phyloP scores from a whole-genome alignment of 1,140 invertebrate species.

The Dendroctonus ponderosae region DNA sequence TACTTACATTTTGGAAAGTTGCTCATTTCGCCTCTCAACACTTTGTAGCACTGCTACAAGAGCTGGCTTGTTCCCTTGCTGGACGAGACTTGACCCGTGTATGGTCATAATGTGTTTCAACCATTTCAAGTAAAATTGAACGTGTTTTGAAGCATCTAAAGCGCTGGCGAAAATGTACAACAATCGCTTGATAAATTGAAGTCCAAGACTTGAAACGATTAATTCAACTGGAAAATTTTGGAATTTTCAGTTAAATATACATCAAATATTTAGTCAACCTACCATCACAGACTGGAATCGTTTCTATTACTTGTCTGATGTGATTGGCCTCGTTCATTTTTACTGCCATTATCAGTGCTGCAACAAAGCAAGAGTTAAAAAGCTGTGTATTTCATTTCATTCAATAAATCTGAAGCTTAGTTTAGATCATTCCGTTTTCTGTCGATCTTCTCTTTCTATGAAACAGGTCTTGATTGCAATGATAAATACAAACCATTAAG shows the following conservation, averaged over 20 bases:
- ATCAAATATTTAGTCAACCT: slow-evolving; percentile 51
- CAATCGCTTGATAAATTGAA: slow-evolving; percentile 74
- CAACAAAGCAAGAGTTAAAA: slow-evolving; percentile 35
- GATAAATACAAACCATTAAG: slow-evolving; percentile 53
- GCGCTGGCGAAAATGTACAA: slow-evolving; percentile 67
- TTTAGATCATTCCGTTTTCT: neutral
- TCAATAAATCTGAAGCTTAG: neutral
- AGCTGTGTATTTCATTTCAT: neutral
- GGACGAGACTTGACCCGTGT: slow-evolving; percentile 55
- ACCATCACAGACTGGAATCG: slow-evolving; percentile 73
- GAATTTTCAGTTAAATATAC: slow-evolving; percentile 11
- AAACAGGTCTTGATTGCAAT: slow-evolving; percentile 1
- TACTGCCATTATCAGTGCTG: slow-evolving; percentile 80
- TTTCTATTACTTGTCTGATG: slow-evolving; percentile 82
- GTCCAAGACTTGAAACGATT: slow-evolving; percentile 65
- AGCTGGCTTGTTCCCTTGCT: slow-evolving; percentile 57
- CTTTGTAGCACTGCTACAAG: slow-evolving; percentile 78
- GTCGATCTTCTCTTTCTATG: neutral
- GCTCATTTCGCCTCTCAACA: slow-evolving; percentile 74
- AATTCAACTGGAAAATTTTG: slow-evolving; percentile 66
- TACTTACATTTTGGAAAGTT: slow-evolving; percentile 83
- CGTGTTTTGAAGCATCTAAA: slow-evolving; percentile 73
- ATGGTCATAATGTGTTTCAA: slow-evolving; percentile 53
- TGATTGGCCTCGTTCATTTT: slow-evolving; percentile 81
- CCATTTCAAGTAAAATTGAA: slow-evolving; percentile 90